phyloP scores from a whole-genome alignment of 2,113 vertebrate species.

The Cettia cetti region DNA sequence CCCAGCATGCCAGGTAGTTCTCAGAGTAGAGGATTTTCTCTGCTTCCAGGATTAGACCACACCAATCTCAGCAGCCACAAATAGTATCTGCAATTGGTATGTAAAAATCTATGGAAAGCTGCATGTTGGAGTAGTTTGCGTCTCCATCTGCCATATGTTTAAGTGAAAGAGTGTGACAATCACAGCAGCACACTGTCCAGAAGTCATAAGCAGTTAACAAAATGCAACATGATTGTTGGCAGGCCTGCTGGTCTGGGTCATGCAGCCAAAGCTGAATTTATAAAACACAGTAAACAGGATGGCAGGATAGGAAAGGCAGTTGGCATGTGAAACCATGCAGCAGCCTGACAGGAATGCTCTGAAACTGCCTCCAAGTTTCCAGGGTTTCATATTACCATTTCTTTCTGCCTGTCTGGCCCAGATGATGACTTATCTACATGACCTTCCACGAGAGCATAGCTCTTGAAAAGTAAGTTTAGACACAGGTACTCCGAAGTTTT shows the following conservation, averaged over 20 bases:
- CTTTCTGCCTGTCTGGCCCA: neutral
- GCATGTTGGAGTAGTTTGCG: constrained; percentile 18
- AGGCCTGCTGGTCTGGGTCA: constrained; percentile 33
- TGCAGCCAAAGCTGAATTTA: constrained; percentile 36
- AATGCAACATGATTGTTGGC: constrained; percentile 48
- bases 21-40: neutral
- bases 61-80: neutral
- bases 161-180: constrained; percentile 46
- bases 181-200: constrained; percentile 54
- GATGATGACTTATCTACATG: neutral
- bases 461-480: neutral
- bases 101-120: constrained; percentile 33
- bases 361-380: neutral
- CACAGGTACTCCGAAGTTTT: neutral
- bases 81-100: constrained; percentile 1
- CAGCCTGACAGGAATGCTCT: neutral
- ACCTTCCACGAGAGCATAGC: neutral
- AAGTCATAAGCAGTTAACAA: constrained; percentile 50
- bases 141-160: constrained; percentile 36
- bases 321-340: neutral
- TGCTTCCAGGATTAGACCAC: neutral
- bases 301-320: neutral
- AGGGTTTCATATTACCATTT: neutral
- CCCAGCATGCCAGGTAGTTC: neutral
- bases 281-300: neutral